phyloP scores from a whole-genome alignment of 2,113 vertebrate genomes.

The Neotragus moschatus region DNA sequence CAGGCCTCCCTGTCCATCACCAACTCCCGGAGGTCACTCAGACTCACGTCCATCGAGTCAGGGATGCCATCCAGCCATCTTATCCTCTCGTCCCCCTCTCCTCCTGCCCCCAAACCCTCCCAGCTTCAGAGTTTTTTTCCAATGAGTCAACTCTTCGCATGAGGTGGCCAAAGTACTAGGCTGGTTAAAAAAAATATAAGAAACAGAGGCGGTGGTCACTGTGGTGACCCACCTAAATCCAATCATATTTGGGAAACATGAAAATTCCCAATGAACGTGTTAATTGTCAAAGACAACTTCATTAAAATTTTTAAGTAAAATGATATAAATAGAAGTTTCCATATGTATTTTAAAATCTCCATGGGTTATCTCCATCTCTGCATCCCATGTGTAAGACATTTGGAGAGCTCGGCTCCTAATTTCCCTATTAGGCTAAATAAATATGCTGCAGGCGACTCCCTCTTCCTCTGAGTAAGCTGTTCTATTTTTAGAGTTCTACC shows the following conservation, averaged over 20 bases:
- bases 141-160: too few species aligned
- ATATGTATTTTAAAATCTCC: background rate
- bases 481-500: background rate
- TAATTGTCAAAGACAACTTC: background rate
- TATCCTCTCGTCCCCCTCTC: too few species aligned
- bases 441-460: too few species aligned
- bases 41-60: too few species aligned
- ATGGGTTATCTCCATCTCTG: too few species aligned
- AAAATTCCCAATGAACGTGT: background rate
- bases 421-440: background rate
- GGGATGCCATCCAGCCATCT: too few species aligned
- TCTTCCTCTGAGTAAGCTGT: background rate
- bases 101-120: too few species aligned
- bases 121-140: too few species aligned
- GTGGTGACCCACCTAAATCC: background rate
- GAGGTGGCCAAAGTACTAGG: too few species aligned
- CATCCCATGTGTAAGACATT: accelerated
- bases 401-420: background rate
- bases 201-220: background rate
- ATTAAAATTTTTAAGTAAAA: background rate
- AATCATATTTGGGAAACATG: background rate
- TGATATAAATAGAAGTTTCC: background rate
- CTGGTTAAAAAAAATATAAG: background rate
- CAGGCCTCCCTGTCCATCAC: too few species aligned
- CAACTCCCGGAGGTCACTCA: too few species aligned